Base-by-base conservation (phyloP, 2,113 vertebrate genomes). In the Nansenia antarctica region DNA sequence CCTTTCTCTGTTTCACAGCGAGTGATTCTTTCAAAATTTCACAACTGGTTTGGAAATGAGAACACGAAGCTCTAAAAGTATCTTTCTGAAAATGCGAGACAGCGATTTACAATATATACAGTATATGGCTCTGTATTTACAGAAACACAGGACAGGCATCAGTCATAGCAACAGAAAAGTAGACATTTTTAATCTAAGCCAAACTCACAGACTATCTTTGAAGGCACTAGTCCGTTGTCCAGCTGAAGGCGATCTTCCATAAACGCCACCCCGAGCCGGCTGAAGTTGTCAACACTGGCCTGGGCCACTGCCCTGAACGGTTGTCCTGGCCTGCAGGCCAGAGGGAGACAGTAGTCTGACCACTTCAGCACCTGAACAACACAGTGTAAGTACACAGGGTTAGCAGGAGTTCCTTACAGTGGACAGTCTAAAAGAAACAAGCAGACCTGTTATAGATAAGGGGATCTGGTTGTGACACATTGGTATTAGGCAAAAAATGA, bases 141-240 rank as follows among this genome's bases (percentile, higher is more conserved):
- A n/a, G n/a, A n/a, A n/a, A n/a, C n/a, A n/a, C n/a, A n/a, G n/a
- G n/a, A n/a, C n/a, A n/a, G n/a, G n/a, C n/a, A n/a, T n/a, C n/a
- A n/a, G n/a, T n/a, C n/a, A n/a, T n/a, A n/a, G n/a, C n/a, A n/a
- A n/a, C n/a, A n/a, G n/a, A n/a, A n/a, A n/a, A n/a, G n/a, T n/a
- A n/a, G n/a, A n/a, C n/a, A n/a, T n/a, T n/a, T n/a, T n/a, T n/a
- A n/a, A n/a, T n/a, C n/a, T n/a, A n/a, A n/a, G n/a, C n/a, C n/a
- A n/a, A n/a, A 95, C 97, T 86, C 85, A 98, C 97, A 98, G 61
- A 95, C 84, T 37, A 99, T 99, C 87, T 92, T 98, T 42, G 92
- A 94, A 14, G 96, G 96, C 42, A 89, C 62, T 34, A 97, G 92
- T 52, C 96, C 95, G 0, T 97, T 84, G 31, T 97, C 95, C 93